Conservation (phyloP, 2,888 invertebrate genomes). For the Cephus pygmeus region DNA sequence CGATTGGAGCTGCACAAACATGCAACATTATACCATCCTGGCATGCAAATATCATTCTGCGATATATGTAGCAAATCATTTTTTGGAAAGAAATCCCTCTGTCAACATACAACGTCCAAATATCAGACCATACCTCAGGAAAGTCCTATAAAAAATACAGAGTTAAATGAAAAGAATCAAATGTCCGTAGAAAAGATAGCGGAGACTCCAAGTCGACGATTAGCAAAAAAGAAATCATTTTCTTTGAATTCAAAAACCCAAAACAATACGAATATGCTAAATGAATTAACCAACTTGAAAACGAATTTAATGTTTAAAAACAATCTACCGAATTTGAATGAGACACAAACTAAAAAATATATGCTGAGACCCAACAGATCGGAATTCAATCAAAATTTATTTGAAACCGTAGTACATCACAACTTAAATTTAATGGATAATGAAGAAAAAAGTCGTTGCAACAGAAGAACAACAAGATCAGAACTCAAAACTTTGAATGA, state of each 20-base stretch:
- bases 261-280: neutral
- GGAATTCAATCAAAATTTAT: neutral
- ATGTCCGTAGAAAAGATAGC: neutral
- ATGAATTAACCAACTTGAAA: neutral
- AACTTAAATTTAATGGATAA: neutral
- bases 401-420: neutral
- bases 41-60: constrained; percentile 24
- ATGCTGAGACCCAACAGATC: neutral
- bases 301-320: neutral
- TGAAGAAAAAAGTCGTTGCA: neutral
- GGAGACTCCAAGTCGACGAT: neutral
- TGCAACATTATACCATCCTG: constrained; percentile 21
- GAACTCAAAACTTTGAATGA: neutral
- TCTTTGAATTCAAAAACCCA: neutral
- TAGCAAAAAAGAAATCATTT: constrained; percentile 8
- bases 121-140: constrained; percentile 9
- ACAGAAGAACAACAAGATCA: neutral
- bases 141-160: neutral
- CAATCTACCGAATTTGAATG: neutral
- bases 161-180: neutral
- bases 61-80: constrained; percentile 27
- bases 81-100: constrained; percentile 19
- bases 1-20: constrained; percentile 27
- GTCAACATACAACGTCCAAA: constrained; percentile 16
- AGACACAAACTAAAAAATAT: neutral